Evolutionary conservation across 1,140 invertebrate genomes (phyloP), one percentile per base, ranked within the genome.

Genomic region (Diabrotica virgifera): DNA sequence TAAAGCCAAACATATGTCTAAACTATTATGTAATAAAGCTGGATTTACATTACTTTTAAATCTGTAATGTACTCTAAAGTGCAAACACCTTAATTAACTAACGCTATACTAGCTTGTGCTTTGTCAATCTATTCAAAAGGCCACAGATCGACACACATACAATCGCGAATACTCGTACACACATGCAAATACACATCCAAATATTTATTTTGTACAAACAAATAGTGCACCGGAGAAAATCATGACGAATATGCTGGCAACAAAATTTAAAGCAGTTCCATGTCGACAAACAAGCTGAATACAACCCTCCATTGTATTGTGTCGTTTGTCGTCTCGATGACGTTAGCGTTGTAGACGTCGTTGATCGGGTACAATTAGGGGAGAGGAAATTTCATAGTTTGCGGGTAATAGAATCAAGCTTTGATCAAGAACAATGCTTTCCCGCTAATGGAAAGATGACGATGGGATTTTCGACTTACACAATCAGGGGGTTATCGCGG

Each of bases 401-500:
- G 40, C 40, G 40, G 40, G 40, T 46, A 46, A 46, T 46, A 46
- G 40, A 46, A 46, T 46, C 40, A 46, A 46, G 40, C 40, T 46
- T n/a, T n/a, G 40, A 46, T 46, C 40, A 46, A 46, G 8, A 46
- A 46, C 40, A 46, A 46, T 46, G 40, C 40, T 46, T 46, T n/a
- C n/a, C n/a, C n/a, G 40, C 40, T 46, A 46, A 46, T 46, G 40
- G 40, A 46, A 46, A 46, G 40, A 46, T 46, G 40, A 46, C 40
- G 40, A 46, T 46, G 40, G 40, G 40, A 46, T 46, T 46, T 46
- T 46, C 40, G 40, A 46, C 40, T 46, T 46, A 46, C 40, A 46
- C 40, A 46, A 46, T 46, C n/a, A 46, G n/a, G 40, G 40, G n/a
- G 40, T 46, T 46, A 46, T 46, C 40, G 6, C 4, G 40, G 40